Evolutionary conservation across 1,140 invertebrate species (phyloP).

Genomic region (Polypedilum vanderplanki): DNA sequence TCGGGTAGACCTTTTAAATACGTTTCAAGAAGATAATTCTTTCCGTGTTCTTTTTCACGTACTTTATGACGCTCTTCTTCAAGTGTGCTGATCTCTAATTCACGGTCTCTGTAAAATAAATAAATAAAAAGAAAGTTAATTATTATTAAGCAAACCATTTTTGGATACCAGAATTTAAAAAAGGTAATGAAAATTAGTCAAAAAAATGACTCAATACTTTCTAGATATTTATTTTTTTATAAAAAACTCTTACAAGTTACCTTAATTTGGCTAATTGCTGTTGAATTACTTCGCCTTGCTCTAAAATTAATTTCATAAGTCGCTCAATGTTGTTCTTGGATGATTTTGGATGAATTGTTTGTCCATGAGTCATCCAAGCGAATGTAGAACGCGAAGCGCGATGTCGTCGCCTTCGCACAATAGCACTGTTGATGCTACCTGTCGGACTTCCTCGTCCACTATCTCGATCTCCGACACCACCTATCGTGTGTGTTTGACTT

Average conservation of each 20-base stretch:
- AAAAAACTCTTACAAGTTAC: conserved; percentile 37
- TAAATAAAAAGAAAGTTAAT: conserved; percentile 26
- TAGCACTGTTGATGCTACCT: conserved; percentile 39
- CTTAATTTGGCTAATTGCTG: conserved; percentile 59
- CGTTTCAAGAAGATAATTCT: conserved; percentile 73
- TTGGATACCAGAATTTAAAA: too few relatives aligned
- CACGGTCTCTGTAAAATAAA: conserved; percentile 57
- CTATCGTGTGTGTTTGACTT: conserved; percentile 29
- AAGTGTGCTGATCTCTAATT: conserved; percentile 65
- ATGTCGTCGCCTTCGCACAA: conserved; percentile 37
- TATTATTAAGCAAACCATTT: not conserved
- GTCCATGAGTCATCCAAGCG: conserved; percentile 33
- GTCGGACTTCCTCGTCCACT: conserved; percentile 43
- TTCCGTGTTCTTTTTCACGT: conserved; percentile 64
- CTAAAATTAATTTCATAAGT: conserved; percentile 66
- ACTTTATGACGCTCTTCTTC: conserved; percentile 66
- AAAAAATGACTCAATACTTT: too few relatives aligned
- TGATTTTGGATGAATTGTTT: conserved; percentile 37
- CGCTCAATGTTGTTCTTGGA: conserved; percentile 49
- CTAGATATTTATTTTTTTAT: too few relatives aligned
- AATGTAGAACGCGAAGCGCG: conserved; percentile 31
- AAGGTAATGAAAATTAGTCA: too few relatives aligned
- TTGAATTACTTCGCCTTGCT: conserved; percentile 75
- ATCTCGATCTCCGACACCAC: conserved; percentile 36
- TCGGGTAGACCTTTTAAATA: conserved; percentile 57